Evolutionary conservation across 2,797 vertebrate species (phyloP).

Genomic region (Artibeus jamaicensis): DNA sequence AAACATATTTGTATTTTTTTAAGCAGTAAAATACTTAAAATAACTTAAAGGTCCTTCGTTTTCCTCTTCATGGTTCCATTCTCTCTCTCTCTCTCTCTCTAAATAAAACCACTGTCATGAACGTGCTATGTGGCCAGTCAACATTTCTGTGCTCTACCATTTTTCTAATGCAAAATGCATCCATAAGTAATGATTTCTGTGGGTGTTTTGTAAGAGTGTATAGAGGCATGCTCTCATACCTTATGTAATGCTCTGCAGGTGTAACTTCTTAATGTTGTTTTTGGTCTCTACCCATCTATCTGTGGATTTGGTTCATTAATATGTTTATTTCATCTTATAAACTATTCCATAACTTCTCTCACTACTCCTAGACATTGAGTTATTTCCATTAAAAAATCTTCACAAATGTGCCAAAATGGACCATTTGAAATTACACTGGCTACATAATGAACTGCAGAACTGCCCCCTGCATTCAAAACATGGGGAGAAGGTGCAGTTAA

Average conservation of each 20-base stretch:
- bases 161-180: not conserved
- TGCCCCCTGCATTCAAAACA: not conserved
- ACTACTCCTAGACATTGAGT: not conserved
- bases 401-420: not conserved
- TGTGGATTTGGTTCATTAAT: not conserved
- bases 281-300: not conserved
- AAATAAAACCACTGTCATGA: not conserved
- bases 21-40: conserved; percentile 14
- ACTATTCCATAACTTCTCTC: not conserved
- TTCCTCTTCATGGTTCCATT: not conserved
- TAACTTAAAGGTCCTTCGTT: not conserved
- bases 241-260: not conserved
- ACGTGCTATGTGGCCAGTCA: not conserved
- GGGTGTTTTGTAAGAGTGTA: not conserved
- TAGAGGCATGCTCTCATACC: not conserved
- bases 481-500: not conserved
- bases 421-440: not conserved
- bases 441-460: not conserved
- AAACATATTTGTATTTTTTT: not conserved
- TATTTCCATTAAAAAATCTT: not conserved
- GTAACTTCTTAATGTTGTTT: not conserved
- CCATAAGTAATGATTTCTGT: not conserved
- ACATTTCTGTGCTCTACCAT: not conserved
- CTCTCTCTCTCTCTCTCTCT: not conserved
- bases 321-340: not conserved